Percentiles rank a stretch among this genome's conserved stretches.
Evolutionary conservation across 2,888 invertebrate genomes (phyloP).

Genomic region (Abscondita cerata): DNA sequence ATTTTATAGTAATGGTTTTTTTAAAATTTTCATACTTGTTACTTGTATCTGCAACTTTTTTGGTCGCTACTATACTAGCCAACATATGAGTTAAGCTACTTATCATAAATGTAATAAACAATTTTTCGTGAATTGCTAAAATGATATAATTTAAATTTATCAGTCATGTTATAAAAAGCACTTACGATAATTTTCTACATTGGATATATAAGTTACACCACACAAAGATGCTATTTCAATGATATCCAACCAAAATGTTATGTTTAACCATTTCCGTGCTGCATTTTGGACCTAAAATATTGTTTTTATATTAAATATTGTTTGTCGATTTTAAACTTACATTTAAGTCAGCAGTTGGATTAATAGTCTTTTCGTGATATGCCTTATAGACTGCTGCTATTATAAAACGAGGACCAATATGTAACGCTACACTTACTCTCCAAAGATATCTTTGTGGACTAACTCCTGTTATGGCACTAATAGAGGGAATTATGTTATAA

Average conservation of each 20-base stretch:
- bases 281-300: constrained; percentile 58
- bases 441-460: constrained; percentile 92
- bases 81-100: constrained; percentile 85
- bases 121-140: constrained; percentile 88
- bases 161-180: too few relatives aligned
- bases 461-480: constrained; percentile 94
- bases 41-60: constrained; percentile 50
- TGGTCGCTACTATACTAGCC: constrained; percentile 68
- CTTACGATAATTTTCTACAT: constrained; percentile 95
- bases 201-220: constrained; percentile 92
- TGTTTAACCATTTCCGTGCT: constrained; percentile 69
- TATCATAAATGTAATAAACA: constrained; percentile 90
- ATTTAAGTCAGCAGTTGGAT: constrained; percentile 64
- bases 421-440: constrained; percentile 90
- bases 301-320: too few relatives aligned
- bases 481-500: constrained; percentile 92
- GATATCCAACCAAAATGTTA: constrained; percentile 84
- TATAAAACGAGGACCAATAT: constrained; percentile 88
- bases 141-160: constrained; percentile 1
- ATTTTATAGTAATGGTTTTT: constrained; percentile 64
- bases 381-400: constrained; percentile 87
- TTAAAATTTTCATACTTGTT: constrained; percentile 44
- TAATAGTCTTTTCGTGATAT: constrained; percentile 76
- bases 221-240: constrained; percentile 86
- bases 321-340: constrained; percentile 52